A percentile compares a stretch with the other conserved stretches of the same genome.
Conservation (phyloP, 2,888 invertebrate genomes). For the Bhutanitis thaidina region DNA sequence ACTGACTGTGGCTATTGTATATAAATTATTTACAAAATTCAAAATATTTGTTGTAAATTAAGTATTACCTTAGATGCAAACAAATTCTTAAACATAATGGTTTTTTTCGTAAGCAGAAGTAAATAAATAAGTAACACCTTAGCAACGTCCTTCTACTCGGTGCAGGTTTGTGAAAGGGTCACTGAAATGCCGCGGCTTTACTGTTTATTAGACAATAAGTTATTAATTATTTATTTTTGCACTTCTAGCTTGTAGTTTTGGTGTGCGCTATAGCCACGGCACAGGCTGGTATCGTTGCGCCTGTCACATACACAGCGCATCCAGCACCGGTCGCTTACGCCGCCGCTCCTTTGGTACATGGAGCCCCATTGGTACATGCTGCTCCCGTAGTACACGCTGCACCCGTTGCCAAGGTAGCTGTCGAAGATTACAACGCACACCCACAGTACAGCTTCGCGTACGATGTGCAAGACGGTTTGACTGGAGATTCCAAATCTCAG, state of each 20-base stretch:
- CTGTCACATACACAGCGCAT: conserved; percentile 45
- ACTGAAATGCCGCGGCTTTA: too few relatives aligned
- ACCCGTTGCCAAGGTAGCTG: conserved; percentile 42
- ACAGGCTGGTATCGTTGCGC: conserved; percentile 52
- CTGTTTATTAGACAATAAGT: too few relatives aligned
- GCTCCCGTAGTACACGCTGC: conserved; percentile 38
- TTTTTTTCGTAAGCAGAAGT: too few relatives aligned
- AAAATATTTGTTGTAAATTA: too few relatives aligned
- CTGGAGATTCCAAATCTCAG: conserved; percentile 64
- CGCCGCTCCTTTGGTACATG: conserved; percentile 48
- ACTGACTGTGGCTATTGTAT: too few relatives aligned
- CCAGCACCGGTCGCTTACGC: conserved; percentile 42
- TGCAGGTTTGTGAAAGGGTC: too few relatives aligned
- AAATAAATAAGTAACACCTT: too few relatives aligned
- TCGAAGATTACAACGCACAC: conserved; percentile 52
- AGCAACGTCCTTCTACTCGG: too few relatives aligned
- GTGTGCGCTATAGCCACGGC: conserved; percentile 52
- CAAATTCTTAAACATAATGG: too few relatives aligned
- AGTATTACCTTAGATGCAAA: too few relatives aligned
- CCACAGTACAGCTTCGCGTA: conserved; percentile 75
- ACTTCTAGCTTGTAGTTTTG: conserved; percentile 52
- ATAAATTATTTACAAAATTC: too few relatives aligned
- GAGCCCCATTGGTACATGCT: conserved; percentile 33
- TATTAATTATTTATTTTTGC: too few relatives aligned
- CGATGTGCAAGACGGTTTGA: conserved; percentile 58